Evolutionary conservation across 2,113 vertebrate genomes (phyloP), one percentile per base, ranked within the genome.

Genomic region (Phainopepla nitens): DNA sequence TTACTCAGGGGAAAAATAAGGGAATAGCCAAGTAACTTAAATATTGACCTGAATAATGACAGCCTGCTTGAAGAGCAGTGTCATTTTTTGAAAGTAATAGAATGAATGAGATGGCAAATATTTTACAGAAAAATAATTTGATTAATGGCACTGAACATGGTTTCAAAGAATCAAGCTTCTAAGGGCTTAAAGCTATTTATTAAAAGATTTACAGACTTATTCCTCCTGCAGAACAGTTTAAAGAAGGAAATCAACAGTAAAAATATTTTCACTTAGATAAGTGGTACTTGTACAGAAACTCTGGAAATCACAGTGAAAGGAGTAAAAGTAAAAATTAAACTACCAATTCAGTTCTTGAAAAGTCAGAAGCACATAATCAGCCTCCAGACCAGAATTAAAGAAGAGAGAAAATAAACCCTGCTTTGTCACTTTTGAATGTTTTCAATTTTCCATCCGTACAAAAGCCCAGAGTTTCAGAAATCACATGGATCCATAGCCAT

Each of bases 401-500:
- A 23, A 44, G 20, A 62, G 13, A 62, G 15, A 15, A 86, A 89
- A 62, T 29, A 54, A 89, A 50, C 58, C 2, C 6, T 12, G 21
- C 11, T 75, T 70, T 36, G 22, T 36, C 19, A 17, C 65, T 83
- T 79, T 11, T 33, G 13, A 49, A 1, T 50, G 58, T 42, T 82
- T 77, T 39, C 5, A 1, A 20, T 42, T 31, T 70, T 35, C 21
- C 39, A 3, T 4, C 4, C 9, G 15, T 9, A 31, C 11, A 44
- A 64, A 78, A 58, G 1, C 2, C 1, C 7, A 21, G 56, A 27
- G 23, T 60, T 82, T 9, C 60, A 54, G 7, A 16, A 11, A 9
- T 6, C 15, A 3, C 17, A 4, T 0, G 62, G 53, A n/a, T 4
- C 45, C 33, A 6, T 2, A 2, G 1, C 25, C 27, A 36, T 8